Evolutionary conservation across 2,888 invertebrate species (phyloP).

Genomic region (Cantharis nigra): DNA sequence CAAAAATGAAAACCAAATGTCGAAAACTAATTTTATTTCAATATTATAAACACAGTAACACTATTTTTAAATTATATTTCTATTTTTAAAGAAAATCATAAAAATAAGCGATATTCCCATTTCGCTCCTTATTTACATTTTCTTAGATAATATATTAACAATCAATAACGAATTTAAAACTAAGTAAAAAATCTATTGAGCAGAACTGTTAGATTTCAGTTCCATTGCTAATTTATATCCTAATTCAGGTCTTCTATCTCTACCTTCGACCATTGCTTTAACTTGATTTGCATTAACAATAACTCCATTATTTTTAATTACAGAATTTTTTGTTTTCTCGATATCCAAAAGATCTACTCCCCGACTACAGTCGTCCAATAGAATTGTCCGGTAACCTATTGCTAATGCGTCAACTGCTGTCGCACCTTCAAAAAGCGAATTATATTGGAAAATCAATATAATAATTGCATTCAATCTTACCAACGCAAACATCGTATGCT

Average conservation of each 20-base stretch:
- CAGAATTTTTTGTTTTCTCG: constrained; percentile 76
- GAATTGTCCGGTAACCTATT: constrained; percentile 85
- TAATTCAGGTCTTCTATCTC: constrained; percentile 83
- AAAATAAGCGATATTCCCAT: neutral
- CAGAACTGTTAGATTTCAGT: constrained; percentile 58
- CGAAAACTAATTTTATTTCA: neutral
- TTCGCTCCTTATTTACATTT: neutral
- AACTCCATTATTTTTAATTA: constrained; percentile 77
- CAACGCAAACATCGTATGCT: constrained; percentile 95
- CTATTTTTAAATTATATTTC: neutral
- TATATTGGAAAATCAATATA: neutral
- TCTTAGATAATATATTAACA: neutral
- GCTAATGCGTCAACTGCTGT: constrained; percentile 89
- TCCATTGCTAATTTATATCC: constrained; percentile 89
- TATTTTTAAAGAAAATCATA: neutral
- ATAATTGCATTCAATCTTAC: constrained; percentile 55
- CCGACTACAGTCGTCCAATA: constrained; percentile 89
- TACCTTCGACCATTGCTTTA: constrained; percentile 83
- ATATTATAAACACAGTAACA: neutral
- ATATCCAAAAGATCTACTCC: constrained; percentile 88
- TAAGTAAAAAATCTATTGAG: constrained; percentile 1
- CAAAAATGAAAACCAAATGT: neutral
- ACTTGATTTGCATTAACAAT: constrained; percentile 82
- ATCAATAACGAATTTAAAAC: neutral
- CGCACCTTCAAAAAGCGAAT: constrained; percentile 62